Percentiles rank a stretch among this genome's conserved stretches.
These are phyloP conservation scores for Drosophila asahinai DNA, from an alignment of 1,140 invertebrate species.

Conservation along the genomic window DNA sequence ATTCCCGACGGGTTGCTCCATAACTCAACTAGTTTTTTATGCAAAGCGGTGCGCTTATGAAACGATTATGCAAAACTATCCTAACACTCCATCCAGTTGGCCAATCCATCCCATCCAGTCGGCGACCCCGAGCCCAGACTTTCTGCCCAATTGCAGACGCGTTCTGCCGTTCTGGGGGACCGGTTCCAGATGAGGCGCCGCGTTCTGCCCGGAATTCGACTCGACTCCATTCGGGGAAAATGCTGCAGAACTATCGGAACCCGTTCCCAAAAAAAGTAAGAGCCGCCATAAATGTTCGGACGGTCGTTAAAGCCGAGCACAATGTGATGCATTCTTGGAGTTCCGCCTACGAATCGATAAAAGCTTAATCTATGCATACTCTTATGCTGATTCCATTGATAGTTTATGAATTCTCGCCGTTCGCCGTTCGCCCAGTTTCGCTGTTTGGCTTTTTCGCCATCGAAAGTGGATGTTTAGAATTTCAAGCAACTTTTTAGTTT, in stretches of 20 bases:
- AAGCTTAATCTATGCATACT: slow-evolving; percentile 39
- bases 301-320: slow-evolving; percentile 57
- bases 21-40: slow-evolving; percentile 75
- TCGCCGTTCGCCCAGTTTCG: too few relatives aligned
- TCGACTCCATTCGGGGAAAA: slow-evolving; percentile 43
- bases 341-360: slow-evolving; percentile 63
- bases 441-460: slow-evolving; percentile 11
- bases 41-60: slow-evolving; percentile 75
- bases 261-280: slow-evolving; percentile 58
- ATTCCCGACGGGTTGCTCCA: slow-evolving; percentile 68
- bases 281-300: slow-evolving; percentile 53
- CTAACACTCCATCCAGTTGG: slow-evolving; percentile 21
- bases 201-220: slow-evolving; percentile 22
- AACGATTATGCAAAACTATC: slow-evolving; percentile 81
- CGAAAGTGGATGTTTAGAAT: slow-evolving; percentile 47
- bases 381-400: slow-evolving; percentile 41
- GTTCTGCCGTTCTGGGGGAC: slow-evolving; percentile 48
- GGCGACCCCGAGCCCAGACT: slow-evolving; percentile 45
- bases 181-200: slow-evolving; percentile 50
- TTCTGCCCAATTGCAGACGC: slow-evolving; percentile 61
- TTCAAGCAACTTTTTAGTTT: slow-evolving; percentile 35
- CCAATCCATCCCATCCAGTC: slow-evolving; percentile 50
- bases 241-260: slow-evolving; percentile 66
- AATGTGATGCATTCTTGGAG: slow-evolving; percentile 51
- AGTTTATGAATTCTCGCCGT: slow-evolving; percentile 34